phyloP scores from a whole-genome alignment of 2,113 vertebrate genomes.

The Potamarius usumacintae region DNA sequence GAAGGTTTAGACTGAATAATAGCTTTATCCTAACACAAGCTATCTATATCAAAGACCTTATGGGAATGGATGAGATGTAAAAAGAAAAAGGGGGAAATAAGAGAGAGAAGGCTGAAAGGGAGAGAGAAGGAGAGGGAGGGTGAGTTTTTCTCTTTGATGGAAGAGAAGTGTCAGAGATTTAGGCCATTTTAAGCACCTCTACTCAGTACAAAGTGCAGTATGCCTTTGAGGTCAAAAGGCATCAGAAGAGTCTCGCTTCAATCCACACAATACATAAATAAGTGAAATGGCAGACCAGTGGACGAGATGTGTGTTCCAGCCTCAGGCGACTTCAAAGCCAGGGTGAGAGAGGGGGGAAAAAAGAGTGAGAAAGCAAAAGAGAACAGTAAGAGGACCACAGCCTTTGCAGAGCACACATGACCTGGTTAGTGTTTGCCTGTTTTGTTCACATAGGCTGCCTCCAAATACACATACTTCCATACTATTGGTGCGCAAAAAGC shows the following conservation, averaged over 20 bases:
- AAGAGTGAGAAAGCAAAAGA: constrained; percentile 1
- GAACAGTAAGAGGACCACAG: constrained; percentile 1
- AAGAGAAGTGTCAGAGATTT: constrained; percentile 42
- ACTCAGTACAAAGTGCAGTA: constrained; percentile 47
- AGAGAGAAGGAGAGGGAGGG: constrained; percentile 3
- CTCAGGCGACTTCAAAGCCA: constrained; percentile 46
- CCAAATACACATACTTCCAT: no score
- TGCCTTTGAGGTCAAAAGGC: constrained; percentile 52
- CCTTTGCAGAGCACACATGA: constrained; percentile 36
- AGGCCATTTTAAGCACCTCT: constrained; percentile 44
- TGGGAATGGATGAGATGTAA: constrained; percentile 3
- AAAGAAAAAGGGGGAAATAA: neutral
- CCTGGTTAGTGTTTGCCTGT: neutral
- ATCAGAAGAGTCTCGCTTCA: constrained; percentile 48
- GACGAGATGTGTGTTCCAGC: constrained; percentile 37
- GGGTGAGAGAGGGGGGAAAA: neutral
- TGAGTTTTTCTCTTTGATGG: constrained; percentile 32
- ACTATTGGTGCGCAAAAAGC: no score
- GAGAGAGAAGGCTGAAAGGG: neutral
- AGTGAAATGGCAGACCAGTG: constrained; percentile 47
- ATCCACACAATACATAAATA: constrained; percentile 53
- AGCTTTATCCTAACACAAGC: constrained; percentile 2
- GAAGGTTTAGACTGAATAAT: constrained; percentile 18
- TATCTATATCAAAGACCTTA: constrained; percentile 31
- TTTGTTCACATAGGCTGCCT: neutral